Evolutionary conservation across 35 echinoderm and acorn worm species (phyloP), one percentile per base, ranked within the genome.

Genomic region (Hemicentrotus pulcherrimus): DNA sequence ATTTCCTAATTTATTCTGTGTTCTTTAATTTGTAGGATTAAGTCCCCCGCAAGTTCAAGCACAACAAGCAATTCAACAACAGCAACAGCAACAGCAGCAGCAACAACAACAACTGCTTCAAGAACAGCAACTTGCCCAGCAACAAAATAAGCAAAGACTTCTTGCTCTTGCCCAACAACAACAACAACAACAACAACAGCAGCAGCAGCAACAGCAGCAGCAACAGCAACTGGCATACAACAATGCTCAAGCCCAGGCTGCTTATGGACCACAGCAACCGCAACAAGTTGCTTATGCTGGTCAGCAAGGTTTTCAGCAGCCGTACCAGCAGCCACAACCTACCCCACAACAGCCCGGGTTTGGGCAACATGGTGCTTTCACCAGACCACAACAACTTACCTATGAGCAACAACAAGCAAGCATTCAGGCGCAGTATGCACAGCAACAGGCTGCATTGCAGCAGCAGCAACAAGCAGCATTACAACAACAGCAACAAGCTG

Each of bases 11-110:
- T 6, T 28, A 4, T n/a, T 78, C 0, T 4, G 4, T 78, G 22
- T 78, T 78, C 28, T 45, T 90, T 31, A 15, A 11, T 90, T 32
- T 33, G 15, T 48, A 98, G 97, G 97, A 94, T 32, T 96, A 28
- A 98, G 97, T 94, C 97, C 97, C 19, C 97, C 95, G 61, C 97
- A 97, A 94, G n/a, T 94, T 9, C 97, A 97, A 59, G 95, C 96
- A 86, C 94, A 95, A 70, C 96, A 96, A 58, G 94, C 96, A 91
- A 47, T 94, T 15, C 96, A 99, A 31, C 96, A 97, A 47, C 95
- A 96, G 87, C 97, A 97, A 32, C 98, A 97, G 48, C 98, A 97
- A 87, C 95, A 96, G 95, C 98, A 97, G 92, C 91, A 95, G 48
- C 96, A 98, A 32, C 96, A 95, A 35, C 96, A 96, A 16, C 96